Evolutionary conservation across 1,140 invertebrate genomes (phyloP).

Genomic region (Diorhabda carinulata): DNA sequence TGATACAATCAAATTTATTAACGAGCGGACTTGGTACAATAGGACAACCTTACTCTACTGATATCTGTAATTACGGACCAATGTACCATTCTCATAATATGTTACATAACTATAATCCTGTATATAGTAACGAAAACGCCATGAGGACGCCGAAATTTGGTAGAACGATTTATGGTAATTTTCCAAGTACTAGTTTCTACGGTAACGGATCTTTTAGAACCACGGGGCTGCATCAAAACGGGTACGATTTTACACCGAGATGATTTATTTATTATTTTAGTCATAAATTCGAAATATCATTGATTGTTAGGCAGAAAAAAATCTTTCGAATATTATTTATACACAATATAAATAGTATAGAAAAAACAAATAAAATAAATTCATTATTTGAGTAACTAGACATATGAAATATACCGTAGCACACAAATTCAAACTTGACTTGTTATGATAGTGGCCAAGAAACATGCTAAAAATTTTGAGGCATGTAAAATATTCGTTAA

Average conservation of each 20-base stretch:
- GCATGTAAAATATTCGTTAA: too few species aligned
- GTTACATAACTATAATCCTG: constrained; percentile 44
- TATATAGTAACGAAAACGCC: constrained; percentile 43
- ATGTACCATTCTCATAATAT: constrained; percentile 46
- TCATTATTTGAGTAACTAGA: too few species aligned
- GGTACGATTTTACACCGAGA: constrained; percentile 43
- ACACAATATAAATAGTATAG: too few species aligned
- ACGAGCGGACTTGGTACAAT: constrained; percentile 37
- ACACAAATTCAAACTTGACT: too few species aligned
- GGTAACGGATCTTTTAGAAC: constrained; percentile 35
- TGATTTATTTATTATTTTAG: constrained; percentile 16
- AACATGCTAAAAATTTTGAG: too few species aligned
- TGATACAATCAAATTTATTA: constrained; percentile 39
- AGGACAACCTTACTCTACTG: constrained; percentile 42
- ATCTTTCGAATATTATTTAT: too few species aligned
- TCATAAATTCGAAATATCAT: too few species aligned
- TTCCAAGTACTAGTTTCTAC: constrained; percentile 38
- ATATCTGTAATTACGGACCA: constrained; percentile 45
- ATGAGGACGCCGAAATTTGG: constrained; percentile 39
- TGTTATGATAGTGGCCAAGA: too few species aligned
- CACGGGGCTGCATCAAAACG: constrained; percentile 36
- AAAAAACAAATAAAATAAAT: too few species aligned
- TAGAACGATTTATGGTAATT: constrained; percentile 40
- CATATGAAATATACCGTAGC: too few species aligned
- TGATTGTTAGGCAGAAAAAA: too few species aligned